Evolutionary conservation across 2,888 invertebrate genomes (phyloP), one percentile per base, ranked within the genome.

Genomic region (Drosophila acutilabella): DNA sequence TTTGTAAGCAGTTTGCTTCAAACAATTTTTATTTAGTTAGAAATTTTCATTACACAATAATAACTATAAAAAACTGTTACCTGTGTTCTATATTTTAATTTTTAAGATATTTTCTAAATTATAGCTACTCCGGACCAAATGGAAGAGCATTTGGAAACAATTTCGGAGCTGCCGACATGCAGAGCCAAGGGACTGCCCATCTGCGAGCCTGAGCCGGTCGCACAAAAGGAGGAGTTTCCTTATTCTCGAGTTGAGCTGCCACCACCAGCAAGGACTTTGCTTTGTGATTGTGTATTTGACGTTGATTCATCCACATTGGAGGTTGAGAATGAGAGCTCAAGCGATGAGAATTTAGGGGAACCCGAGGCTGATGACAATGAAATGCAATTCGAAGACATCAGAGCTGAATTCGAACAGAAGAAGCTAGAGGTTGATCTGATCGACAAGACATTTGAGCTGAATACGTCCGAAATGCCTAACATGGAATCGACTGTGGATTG

Each of bases 111-210:
- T 6, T 8, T 5, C 60, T 8, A 70, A 59, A 66, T 68, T 66
- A 1, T 4, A 11, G 16, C 10, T 7, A 18, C 6, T n/a, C 23
- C 14, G 6, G 18, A 20, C 8, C 2, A 36, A 14, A 38, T 56
- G n/a, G 41, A 47, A 23, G n/a, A 38, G 16, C 0, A 2, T 48
- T 10, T 4, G 1, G 2, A 5, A 11, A 0, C 14, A 4, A 4
- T 0, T 1, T 23, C 5, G 8, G 6, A 0, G 10, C 1, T n/a
- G 6, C 0, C 4, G 8, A 10, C 1, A 0, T 76, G 76, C 42
- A 53, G 26, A 23, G 76, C 78, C 2, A 7, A 20, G 8, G 78
- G 76, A 8, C 7, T 78, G 23, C 56, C 69, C 2, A 11, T 61
- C 4, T 75, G 75, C 54, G 57, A 53, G 4, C 23, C 52, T 0